Conservation (phyloP, 2,113 vertebrate species). For the Vulpes vulpes region DNA sequence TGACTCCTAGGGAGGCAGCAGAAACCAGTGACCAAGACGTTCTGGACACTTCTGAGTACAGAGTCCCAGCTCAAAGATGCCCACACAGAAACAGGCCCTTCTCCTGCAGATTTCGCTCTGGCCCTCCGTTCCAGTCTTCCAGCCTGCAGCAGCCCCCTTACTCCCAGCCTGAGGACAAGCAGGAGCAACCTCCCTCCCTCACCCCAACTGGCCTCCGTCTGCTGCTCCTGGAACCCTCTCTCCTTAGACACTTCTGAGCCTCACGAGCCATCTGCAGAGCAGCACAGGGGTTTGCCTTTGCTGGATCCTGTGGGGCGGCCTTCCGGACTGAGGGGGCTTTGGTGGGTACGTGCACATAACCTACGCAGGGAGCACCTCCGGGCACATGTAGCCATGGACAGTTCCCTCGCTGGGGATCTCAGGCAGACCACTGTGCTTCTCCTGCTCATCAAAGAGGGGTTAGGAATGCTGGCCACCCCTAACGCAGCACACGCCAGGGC, state of each 20-base stretch:
- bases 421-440: not conserved
- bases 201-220: not conserved
- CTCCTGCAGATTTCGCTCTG: not conserved
- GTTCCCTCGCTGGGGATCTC: not conserved
- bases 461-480: not conserved
- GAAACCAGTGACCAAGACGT: not conserved
- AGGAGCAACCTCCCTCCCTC: not conserved
- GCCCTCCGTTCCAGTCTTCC: not conserved
- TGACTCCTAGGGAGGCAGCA: not conserved
- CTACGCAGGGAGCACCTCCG: not conserved
- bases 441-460: not conserved
- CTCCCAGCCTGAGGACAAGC: not conserved
- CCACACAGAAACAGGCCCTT: not conserved
- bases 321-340: not conserved
- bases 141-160: not conserved
- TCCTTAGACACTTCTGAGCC: not conserved
- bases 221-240: not conserved
- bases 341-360: not conserved
- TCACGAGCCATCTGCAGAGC: not conserved
- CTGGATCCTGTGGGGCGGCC: not conserved
- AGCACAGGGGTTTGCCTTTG: not conserved
- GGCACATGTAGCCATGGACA: not conserved
- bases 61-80: not conserved
- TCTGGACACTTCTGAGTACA: not conserved
- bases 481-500: not conserved